Evolutionary conservation across 2,888 invertebrate genomes (phyloP), one percentile per base, ranked within the genome.

Genomic region (Lepetodrilus schrolli): DNA sequence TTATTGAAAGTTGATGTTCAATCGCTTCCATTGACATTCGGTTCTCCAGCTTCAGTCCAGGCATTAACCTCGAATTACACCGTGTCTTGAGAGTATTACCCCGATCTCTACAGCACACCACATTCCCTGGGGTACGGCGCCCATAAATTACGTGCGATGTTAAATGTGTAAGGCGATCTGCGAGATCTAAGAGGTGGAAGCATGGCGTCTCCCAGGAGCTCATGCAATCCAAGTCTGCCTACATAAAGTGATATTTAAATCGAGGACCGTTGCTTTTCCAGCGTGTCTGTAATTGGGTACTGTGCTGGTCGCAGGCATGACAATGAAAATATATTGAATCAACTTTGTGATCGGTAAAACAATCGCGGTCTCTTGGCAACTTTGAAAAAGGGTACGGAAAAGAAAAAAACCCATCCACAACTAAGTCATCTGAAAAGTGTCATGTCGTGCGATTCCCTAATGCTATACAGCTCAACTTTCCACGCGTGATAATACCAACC

Each of bases 1-100:
- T 58, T 58, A 58, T 58, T 58, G 58, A 10, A 58, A 58, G 26
- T 58, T 26, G 58, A 58, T 30, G 58, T 58, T 58, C 58, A 58
- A 58, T 58, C 58, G 58, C 58, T 58, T 58, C 58, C 26, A 58
- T 58, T 58, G 58, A 58, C 58, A 58, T 13, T 58, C 34, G 17
- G 30, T 26, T 58, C 26, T 34, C 58, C 30, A 26, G 34, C 58
- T 30, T 30, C 58, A n/a, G 58, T 34, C 26, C 30, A 17, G n/a
- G 58, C 58, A 58, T 58, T 58, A 58, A 58, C 34, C 34, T 58
- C 58, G 34, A 58, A 58, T 58, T 58, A 58, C 34, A 34, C 34
- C 23, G 34, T 58, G 58, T 58, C 58, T 30, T 10, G 58, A 58
- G 58, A 34, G 58, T 58, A 58, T 58, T 58, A 58, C 58, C 58